Base-by-base conservation (phyloP, 2,113 vertebrate genomes). In the Eidolon helvum region DNA sequence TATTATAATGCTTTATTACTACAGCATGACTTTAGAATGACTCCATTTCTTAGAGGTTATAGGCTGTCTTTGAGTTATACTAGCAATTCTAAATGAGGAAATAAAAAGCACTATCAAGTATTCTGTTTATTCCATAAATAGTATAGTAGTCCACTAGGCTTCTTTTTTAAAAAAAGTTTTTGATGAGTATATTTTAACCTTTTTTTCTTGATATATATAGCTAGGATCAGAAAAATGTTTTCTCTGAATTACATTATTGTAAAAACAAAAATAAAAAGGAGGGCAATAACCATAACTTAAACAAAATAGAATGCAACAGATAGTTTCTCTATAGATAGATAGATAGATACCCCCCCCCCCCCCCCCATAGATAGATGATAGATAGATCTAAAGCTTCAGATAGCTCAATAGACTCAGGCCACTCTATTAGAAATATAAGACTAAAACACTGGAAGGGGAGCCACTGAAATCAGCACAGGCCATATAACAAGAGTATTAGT, bases 41-140 rank as follows among this genome's bases (percentile, higher is more conserved):
- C 21, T 88, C 74, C n/a, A 91, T 91, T 95, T 96, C 61, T 93
- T 78, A 96, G 65, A 91, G 59, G 68, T 79, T 68, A 87, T 71
- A 65, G 11, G 38, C 26, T 93, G 18, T 68, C 55, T 96, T 75
- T 96, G 74, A 84, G 43, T 84, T 88, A 87, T 48, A 66, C 26
- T 33, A 92, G 78, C 69, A 87, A 94, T 94, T 97, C 63, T 83
- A 83, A 89, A 83, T 90, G 89, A 79, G n/a, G 45, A 43, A 89
- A 94, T 94, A 93, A 90, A 92, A 86, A 91, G 40, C 35, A 61
- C 11, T 48, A 72, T 59, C 18, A 75, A 50, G 50, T 10, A 55
- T 43, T 79, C 15, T 86, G 57, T 84, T 93, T 90, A 92, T 86
- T 93, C 38, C 38, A 89, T 74, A 91, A 69, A 83, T 30, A 87